A percentile compares a stretch with the other conserved stretches of the same genome.
These are phyloP conservation scores for Agonopterix arenella DNA, from an alignment of 2,888 invertebrate species.

Conservation along the genomic window DNA sequence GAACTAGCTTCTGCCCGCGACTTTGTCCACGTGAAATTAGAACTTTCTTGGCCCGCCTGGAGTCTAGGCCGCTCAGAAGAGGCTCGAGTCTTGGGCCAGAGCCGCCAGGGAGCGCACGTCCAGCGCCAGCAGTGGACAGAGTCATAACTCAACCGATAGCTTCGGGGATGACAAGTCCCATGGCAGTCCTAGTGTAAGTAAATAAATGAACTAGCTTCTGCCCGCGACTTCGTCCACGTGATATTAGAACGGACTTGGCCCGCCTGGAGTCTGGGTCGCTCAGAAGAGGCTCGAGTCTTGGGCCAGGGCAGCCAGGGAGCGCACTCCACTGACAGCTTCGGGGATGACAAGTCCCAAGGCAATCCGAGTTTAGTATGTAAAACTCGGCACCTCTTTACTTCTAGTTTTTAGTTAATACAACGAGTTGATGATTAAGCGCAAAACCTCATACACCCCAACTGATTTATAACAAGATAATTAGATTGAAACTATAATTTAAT, in stretches of 20 bases:
- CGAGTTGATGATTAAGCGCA: too few relatives aligned
- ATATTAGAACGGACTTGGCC: constrained; percentile 79
- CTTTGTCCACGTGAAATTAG: constrained; percentile 18
- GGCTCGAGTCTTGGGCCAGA: constrained; percentile 85
- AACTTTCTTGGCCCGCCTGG: constrained; percentile 84
- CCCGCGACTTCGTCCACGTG: too few relatives aligned
- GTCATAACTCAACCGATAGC: constrained; percentile 73
- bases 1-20: too few relatives aligned
- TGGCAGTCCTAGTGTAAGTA: constrained; percentile 61
- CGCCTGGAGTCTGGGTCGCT: constrained; percentile 86
- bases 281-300: constrained; percentile 86
- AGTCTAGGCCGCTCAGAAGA: constrained; percentile 86
- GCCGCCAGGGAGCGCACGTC: constrained; percentile 82
- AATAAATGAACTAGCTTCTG: not conserved
- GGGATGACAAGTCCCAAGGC: constrained; percentile 67
- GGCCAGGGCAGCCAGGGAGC: constrained; percentile 84
- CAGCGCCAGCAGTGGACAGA: constrained; percentile 74
- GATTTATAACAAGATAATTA: too few relatives aligned
- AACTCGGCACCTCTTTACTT: too few relatives aligned
- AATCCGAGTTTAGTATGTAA: constrained; percentile 63
- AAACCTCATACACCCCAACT: too few relatives aligned
- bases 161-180: constrained; percentile 69
- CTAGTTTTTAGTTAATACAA: too few relatives aligned
- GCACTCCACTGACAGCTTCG: constrained; percentile 74
- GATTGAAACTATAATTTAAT: too few relatives aligned